Evolutionary conservation across 2,113 vertebrate species (phyloP).

Genomic region (Aramus guarauna): DNA sequence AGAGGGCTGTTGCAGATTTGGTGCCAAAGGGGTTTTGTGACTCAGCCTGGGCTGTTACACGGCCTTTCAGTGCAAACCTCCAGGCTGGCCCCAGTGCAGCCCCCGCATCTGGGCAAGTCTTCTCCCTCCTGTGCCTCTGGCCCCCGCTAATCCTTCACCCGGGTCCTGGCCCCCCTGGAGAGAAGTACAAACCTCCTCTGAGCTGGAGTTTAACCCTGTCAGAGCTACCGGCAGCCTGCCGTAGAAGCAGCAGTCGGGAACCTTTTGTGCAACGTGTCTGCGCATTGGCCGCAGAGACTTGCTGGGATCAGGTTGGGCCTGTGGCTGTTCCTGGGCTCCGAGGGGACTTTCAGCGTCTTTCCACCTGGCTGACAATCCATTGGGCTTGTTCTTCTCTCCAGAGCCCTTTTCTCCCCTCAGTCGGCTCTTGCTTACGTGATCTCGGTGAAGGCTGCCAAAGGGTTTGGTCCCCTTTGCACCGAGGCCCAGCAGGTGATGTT

Average conservation of each 20-base stretch:
- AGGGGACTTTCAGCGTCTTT: not conserved
- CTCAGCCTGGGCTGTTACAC: not conserved
- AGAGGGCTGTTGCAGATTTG: not conserved
- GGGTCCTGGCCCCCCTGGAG: not conserved
- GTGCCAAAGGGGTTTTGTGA: not conserved
- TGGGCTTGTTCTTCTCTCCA: not conserved
- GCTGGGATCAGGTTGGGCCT: not conserved
- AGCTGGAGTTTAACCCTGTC: not conserved
- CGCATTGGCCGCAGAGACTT: not conserved
- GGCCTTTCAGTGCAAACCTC: not conserved
- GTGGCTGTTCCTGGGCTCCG: not conserved
- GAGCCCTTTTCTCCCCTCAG: not conserved
- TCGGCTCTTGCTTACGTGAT: accelerated
- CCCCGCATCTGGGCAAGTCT: not conserved
- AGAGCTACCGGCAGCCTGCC: not conserved
- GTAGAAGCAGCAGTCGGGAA: not conserved
- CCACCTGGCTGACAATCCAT: not conserved
- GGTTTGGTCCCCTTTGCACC: not conserved
- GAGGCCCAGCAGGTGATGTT: not conserved
- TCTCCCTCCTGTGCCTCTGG: not conserved
- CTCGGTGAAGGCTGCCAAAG: not conserved
- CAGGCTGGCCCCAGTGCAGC: not conserved
- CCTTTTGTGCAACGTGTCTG: not conserved
- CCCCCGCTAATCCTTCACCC: not conserved
- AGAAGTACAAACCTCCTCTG: not conserved